These are phyloP conservation scores for Cepaea nemoralis DNA, from an alignment of 1,140 invertebrate genomes.

Conservation along the genomic window DNA sequence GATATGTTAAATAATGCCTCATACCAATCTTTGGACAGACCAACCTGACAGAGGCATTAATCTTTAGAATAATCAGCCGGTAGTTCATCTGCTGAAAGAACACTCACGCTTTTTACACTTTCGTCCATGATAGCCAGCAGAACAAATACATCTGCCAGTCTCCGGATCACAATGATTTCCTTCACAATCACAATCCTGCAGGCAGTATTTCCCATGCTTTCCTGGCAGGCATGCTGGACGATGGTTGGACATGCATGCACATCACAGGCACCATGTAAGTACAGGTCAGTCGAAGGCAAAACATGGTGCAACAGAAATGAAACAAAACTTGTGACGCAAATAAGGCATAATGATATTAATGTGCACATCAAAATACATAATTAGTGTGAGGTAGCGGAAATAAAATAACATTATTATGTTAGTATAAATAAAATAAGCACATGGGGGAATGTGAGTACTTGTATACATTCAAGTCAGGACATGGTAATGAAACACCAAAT, in stretches of 20 bases:
- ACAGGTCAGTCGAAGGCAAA: neutral
- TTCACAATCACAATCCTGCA: constrained; percentile 84
- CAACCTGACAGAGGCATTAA: too few relatives aligned
- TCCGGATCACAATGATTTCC: constrained; percentile 87
- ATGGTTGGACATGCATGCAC: neutral
- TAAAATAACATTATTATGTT: too few relatives aligned
- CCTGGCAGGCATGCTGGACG: constrained; percentile 80
- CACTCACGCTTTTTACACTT: constrained; percentile 76
- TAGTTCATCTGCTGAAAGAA: neutral
- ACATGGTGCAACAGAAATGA: neutral
- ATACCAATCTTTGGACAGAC: too few relatives aligned
- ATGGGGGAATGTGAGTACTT: too few relatives aligned
- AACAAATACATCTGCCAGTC: constrained; percentile 86
- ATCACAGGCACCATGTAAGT: neutral
- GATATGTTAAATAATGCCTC: too few relatives aligned
- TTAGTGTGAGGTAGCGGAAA: neutral
- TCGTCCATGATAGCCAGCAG: constrained; percentile 85
- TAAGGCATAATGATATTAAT: neutral
- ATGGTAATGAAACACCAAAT: too few relatives aligned
- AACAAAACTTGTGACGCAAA: neutral
- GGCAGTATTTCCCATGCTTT: constrained; percentile 84
- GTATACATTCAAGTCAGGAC: too few relatives aligned
- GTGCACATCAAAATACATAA: neutral
- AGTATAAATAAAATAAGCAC: too few relatives aligned
- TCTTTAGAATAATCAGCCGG: too few relatives aligned